These are phyloP conservation scores for Geodia barretti DNA, from an alignment of 37 sponge, comb jelly and placozoan species.

Conservation along the genomic window DNA sequence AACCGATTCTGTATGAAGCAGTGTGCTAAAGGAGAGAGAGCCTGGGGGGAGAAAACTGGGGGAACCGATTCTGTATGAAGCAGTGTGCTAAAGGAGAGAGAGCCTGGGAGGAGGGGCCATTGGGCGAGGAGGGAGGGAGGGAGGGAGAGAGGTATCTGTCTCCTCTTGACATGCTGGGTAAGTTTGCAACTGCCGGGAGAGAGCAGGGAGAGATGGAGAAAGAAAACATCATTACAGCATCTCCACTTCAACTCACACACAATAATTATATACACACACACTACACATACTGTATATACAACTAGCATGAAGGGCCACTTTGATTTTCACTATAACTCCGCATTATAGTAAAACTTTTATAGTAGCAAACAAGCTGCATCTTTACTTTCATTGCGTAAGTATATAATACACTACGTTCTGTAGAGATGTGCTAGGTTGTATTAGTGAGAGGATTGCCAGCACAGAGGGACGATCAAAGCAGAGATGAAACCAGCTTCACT, in stretches of 20 bases:
- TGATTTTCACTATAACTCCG: no score
- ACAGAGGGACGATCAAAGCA: no score
- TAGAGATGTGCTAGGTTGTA: no score
- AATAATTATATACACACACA: neutral
- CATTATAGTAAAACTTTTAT: no score
- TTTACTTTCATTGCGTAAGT: no score
- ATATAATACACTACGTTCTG: no score
- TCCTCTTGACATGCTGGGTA: neutral
- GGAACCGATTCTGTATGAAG: neutral
- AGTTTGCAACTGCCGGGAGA: neutral
- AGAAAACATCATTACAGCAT: conserved; percentile 5
- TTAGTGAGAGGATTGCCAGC: no score
- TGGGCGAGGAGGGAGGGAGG: neutral
- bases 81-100: conserved; percentile 12
- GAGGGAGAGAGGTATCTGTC: no score
- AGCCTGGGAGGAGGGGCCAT: neutral
- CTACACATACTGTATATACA: neutral
- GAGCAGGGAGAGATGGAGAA: conserved; percentile 17
- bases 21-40: conserved; percentile 13
- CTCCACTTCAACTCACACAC: no score
- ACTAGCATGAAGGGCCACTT: no score
- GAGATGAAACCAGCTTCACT: no score
- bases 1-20: neutral
- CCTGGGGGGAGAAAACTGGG: neutral
- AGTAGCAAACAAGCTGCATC: no score